Evolutionary conservation across 2,113 vertebrate species (phyloP).

Genomic region (Hymenochirus boettgeri): DNA sequence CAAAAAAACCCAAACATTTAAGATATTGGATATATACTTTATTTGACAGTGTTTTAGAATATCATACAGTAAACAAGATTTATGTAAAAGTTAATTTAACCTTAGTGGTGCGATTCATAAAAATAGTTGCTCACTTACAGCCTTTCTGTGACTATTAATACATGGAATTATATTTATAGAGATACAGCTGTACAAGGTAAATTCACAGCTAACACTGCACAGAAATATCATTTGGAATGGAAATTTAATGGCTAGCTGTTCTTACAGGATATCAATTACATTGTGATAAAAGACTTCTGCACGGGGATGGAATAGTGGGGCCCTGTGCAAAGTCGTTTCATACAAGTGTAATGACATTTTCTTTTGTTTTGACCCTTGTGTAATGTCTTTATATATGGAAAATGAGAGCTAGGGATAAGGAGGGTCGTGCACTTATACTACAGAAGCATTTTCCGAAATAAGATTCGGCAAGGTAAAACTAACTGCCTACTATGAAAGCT

Average conservation of each 20-base stretch:
- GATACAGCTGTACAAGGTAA: constrained; percentile 95
- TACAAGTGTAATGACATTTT: constrained; percentile 65
- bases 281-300: constrained; percentile 79
- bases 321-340: constrained; percentile 78
- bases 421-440: constrained; percentile 69
- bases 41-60: constrained; percentile 98
- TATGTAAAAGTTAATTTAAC: constrained; percentile 99
- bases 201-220: constrained; percentile 96
- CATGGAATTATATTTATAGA: constrained; percentile 96
- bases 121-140: constrained; percentile 99
- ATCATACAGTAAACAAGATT: constrained; percentile 99
- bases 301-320: constrained; percentile 71
- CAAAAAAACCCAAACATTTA: background rate
- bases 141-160: constrained; percentile 96
- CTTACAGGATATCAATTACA: constrained; percentile 81
- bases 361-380: constrained; percentile 51
- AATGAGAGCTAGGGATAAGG: constrained; percentile 59
- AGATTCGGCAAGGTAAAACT: constrained; percentile 70
- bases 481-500: constrained; percentile 48
- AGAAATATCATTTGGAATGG: constrained; percentile 86
- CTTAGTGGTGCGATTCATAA: constrained; percentile 98
- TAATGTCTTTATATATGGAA: constrained; percentile 62
- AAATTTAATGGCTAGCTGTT: constrained; percentile 82
- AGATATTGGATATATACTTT: constrained; percentile 86
- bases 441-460: constrained; percentile 72